A percentile compares a stretch with the other conserved stretches of the same genome.
These are phyloP conservation scores for Agrochola lychnidis DNA, from an alignment of 2,888 invertebrate species.

Conservation along the genomic window DNA sequence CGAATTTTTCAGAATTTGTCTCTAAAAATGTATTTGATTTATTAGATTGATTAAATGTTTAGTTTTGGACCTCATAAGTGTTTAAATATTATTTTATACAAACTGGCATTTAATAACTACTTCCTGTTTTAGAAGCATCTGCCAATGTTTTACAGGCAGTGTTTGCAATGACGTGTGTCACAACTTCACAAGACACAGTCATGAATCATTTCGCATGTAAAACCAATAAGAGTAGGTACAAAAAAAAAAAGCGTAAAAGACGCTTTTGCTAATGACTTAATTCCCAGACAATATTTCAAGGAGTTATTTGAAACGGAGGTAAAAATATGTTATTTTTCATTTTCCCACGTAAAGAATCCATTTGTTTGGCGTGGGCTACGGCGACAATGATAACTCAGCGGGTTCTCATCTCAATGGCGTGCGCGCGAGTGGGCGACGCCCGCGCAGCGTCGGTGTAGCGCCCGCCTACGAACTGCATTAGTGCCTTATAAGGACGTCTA, in stretches of 20 bases:
- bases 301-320: conserved; percentile 39
- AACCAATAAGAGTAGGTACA: conserved; percentile 8
- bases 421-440: conserved; percentile 69
- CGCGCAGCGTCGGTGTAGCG: conserved; percentile 66
- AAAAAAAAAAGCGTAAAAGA: conserved; percentile 38
- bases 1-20: neutral
- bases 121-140: neutral
- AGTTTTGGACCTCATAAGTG: neutral
- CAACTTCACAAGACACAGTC: conserved; percentile 25
- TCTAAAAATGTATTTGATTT: neutral
- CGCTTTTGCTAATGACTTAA: conserved; percentile 57
- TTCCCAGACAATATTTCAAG: conserved; percentile 47
- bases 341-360: conserved; percentile 50
- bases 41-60: neutral
- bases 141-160: conserved; percentile 9
- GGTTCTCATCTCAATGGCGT: conserved; percentile 70
- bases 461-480: conserved; percentile 61
- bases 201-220: conserved; percentile 40
- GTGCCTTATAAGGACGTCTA: conserved; percentile 64
- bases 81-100: neutral
- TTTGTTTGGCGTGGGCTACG: conserved; percentile 76
- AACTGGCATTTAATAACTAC: neutral
- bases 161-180: neutral
- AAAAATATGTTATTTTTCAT: conserved; percentile 46
- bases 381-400: conserved; percentile 87